These are phyloP conservation scores for Drosophila kikkawai DNA, from an alignment of 1,140 invertebrate species.

Conservation along the genomic window DNA sequence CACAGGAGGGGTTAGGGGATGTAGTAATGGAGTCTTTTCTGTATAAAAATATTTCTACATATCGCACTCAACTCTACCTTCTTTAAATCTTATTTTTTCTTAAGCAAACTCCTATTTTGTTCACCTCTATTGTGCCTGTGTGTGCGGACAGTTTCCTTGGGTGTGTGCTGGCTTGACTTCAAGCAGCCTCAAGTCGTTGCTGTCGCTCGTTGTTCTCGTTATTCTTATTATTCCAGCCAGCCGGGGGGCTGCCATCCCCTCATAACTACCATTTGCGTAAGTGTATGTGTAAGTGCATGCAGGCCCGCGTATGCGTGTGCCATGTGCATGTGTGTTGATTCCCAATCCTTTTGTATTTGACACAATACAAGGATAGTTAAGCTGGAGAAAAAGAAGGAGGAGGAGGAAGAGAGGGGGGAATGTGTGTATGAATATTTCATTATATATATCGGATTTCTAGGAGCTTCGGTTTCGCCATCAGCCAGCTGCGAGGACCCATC, in stretches of 20 bases:
- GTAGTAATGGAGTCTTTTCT: too few species aligned
- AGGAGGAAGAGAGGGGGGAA: conserved; percentile 2
- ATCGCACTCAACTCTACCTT: too few species aligned
- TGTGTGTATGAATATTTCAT: conserved; percentile 75
- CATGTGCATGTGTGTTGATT: conserved; percentile 34
- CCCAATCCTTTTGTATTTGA: conserved; percentile 79
- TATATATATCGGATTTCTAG: conserved; percentile 76
- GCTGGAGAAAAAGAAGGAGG: conserved; percentile 2
- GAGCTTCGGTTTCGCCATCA: conserved; percentile 45
- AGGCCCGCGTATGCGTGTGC: conserved; percentile 8
- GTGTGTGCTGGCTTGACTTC: conserved; percentile 39
- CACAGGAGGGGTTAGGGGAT: not conserved
- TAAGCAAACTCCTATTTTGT: not conserved
- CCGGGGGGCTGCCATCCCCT: conserved; percentile 19
- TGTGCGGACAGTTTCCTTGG: conserved; percentile 11
- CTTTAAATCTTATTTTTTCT: not conserved
- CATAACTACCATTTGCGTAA: conserved; percentile 57
- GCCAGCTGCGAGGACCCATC: conserved; percentile 55
- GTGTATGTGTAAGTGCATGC: conserved; percentile 50
- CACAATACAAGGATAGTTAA: conserved; percentile 60
- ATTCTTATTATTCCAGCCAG: conserved; percentile 68
- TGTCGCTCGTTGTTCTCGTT: conserved; percentile 67
- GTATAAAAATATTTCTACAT: not conserved
- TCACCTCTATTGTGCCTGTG: not conserved
- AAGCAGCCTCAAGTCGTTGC: conserved; percentile 68